Evolutionary conservation across 2,888 invertebrate genomes (phyloP).

Genomic region (Drosophila atroscutellata): DNA sequence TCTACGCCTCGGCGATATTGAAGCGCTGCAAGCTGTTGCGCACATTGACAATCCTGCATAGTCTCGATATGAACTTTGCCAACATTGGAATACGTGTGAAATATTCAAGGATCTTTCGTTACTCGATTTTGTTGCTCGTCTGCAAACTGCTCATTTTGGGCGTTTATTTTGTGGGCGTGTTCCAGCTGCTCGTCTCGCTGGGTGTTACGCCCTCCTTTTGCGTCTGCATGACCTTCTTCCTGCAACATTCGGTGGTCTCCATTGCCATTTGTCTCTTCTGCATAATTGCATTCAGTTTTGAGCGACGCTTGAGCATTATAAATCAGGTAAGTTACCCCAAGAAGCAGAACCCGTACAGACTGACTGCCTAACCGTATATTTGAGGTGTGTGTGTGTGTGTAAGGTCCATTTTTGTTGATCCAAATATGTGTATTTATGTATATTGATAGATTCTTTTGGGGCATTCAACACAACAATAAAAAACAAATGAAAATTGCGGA

Average conservation of each 20-base stretch:
- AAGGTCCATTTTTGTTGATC: background rate
- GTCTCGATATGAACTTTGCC: slow-evolving; percentile 79
- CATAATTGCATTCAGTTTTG: slow-evolving; percentile 81
- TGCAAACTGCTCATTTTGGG: slow-evolving; percentile 78
- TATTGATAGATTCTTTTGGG: background rate
- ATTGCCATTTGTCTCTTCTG: slow-evolving; percentile 83
- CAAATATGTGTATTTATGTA: background rate
- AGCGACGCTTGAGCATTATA: slow-evolving; percentile 81
- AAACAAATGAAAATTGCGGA: background rate
- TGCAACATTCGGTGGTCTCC: slow-evolving; percentile 82
- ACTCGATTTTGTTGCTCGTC: slow-evolving; percentile 75
- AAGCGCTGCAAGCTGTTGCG: slow-evolving; percentile 76
- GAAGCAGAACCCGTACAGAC: background rate
- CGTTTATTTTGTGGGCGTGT: slow-evolving; percentile 81
- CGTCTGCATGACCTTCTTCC: slow-evolving; percentile 82
- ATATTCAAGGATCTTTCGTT: slow-evolving; percentile 82
- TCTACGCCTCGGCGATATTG: slow-evolving; percentile 78
- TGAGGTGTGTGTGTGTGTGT: background rate
- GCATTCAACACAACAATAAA: background rate
- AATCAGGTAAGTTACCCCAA: slow-evolving; percentile 78
- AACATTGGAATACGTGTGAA: slow-evolving; percentile 82
- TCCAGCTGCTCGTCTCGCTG: slow-evolving; percentile 76
- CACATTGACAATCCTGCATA: slow-evolving; percentile 73
- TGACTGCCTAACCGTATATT: background rate
- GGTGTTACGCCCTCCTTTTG: slow-evolving; percentile 79